These are phyloP conservation scores for Heterodera filipjevi DNA, from an alignment of 2,888 invertebrate genomes.

Conservation along the genomic window DNA sequence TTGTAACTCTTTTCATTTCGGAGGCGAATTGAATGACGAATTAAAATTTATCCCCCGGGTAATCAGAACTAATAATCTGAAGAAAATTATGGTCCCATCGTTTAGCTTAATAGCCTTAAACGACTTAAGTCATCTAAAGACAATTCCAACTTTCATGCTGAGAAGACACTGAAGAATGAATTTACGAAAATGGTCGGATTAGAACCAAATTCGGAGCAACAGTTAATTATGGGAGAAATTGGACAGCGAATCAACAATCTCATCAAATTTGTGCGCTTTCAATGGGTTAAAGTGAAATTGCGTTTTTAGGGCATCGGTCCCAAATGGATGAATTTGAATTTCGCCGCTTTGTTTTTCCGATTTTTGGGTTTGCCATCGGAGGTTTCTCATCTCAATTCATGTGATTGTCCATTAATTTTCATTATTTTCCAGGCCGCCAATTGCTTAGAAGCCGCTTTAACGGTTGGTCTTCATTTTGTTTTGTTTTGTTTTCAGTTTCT, in stretches of 20 bases:
- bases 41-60: slow-evolving; percentile 9
- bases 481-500: not conserved
- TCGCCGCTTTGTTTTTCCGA: slow-evolving; percentile 81
- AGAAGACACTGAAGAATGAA: slow-evolving; percentile 33
- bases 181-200: slow-evolving; percentile 37
- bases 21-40: slow-evolving; percentile 14
- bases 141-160: slow-evolving; percentile 7
- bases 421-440: slow-evolving; percentile 13
- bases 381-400: slow-evolving; percentile 70
- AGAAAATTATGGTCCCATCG: not conserved
- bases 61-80: too few relatives aligned
- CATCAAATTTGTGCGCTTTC: slow-evolving; percentile 72
- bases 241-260: slow-evolving; percentile 79
- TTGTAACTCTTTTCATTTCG: slow-evolving; percentile 38
- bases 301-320: slow-evolving; percentile 75
- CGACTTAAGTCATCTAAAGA: not conserved
- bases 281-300: not conserved
- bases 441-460: slow-evolving; percentile 29
- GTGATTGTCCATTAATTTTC: not conserved
- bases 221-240: slow-evolving; percentile 72
- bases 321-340: slow-evolving; percentile 76
- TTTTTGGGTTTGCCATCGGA: slow-evolving; percentile 75
- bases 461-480: slow-evolving; percentile 1
- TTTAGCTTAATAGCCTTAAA: not conserved
- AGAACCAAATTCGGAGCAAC: not conserved